A percentile compares a stretch with the other conserved stretches of the same genome.
phyloP scores from a whole-genome alignment of 1,140 invertebrate species.

The Macrocentrus cingulum region DNA sequence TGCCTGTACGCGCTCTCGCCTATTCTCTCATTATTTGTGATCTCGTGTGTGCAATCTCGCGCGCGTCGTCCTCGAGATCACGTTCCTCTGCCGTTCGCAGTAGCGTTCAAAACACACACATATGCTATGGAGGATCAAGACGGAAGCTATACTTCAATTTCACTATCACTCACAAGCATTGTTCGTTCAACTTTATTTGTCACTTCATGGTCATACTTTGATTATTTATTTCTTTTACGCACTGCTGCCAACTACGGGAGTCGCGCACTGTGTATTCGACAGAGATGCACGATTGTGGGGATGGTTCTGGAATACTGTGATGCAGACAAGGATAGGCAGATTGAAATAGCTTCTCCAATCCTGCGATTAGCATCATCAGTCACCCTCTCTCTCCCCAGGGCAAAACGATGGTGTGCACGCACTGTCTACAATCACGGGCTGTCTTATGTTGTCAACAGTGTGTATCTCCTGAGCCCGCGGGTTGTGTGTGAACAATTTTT shows the following conservation, averaged over 20 bases:
- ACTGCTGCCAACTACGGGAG: constrained; percentile 53
- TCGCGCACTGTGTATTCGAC: no score
- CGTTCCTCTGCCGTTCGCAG: constrained; percentile 4
- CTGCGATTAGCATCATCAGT: no score
- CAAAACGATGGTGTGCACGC: no score
- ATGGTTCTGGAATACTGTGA: no score
- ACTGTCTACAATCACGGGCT: no score
- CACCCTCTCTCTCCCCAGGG: no score
- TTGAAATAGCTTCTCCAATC: no score
- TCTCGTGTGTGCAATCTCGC: constrained; percentile 7
- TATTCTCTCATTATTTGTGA: constrained; percentile 3
- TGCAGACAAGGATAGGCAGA: no score
- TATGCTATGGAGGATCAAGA: neutral
- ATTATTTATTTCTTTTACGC: constrained; percentile 59
- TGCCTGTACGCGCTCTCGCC: constrained; percentile 18
- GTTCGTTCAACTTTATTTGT: constrained; percentile 56
- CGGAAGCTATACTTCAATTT: constrained; percentile 21
- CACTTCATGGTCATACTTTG: constrained; percentile 58
- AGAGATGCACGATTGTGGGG: no score
- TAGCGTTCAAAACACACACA: neutral
- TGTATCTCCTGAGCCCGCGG: no score
- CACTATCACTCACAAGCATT: constrained; percentile 47
- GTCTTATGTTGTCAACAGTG: no score
- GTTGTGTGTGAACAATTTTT: no score
- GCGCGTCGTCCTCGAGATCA: constrained; percentile 12